Evolutionary conservation across 2,888 invertebrate species (phyloP).

Genomic region (Pyralis farinalis): DNA sequence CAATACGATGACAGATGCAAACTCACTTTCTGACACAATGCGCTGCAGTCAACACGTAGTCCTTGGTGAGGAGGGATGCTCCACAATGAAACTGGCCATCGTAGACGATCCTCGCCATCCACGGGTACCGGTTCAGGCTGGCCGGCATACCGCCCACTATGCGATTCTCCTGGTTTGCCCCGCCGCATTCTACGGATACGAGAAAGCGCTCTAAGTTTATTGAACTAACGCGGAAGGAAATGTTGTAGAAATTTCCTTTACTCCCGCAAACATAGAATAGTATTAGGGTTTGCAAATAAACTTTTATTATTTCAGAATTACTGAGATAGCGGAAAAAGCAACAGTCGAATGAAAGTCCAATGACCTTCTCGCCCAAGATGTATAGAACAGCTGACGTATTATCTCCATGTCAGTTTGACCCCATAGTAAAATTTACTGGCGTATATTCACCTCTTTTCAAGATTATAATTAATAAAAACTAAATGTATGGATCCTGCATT

Average conservation of each 20-base stretch:
- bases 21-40: slow-evolving; percentile 90
- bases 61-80: slow-evolving; percentile 89
- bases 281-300: too few species aligned
- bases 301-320: too few species aligned
- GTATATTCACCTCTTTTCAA: too few species aligned
- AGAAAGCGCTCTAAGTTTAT: slow-evolving; percentile 13
- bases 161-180: slow-evolving; percentile 91
- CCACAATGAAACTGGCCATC: slow-evolving; percentile 95
- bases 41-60: slow-evolving; percentile 93
- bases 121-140: slow-evolving; percentile 91
- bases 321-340: too few species aligned
- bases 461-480: too few species aligned
- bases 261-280: background rate
- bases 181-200: slow-evolving; percentile 85
- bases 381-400: too few species aligned
- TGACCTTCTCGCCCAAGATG: too few species aligned
- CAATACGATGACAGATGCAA: too few species aligned
- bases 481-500: too few species aligned
- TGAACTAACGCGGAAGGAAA: slow-evolving; percentile 21
- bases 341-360: too few species aligned
- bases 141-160: slow-evolving; percentile 93
- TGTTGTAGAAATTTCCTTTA: slow-evolving; percentile 1
- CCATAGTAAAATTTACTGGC: too few species aligned
- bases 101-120: slow-evolving; percentile 93
- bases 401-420: too few species aligned